Evolutionary conservation across 2,113 vertebrate genomes (phyloP), one percentile per base, ranked within the genome.

Genomic region (Taurulus bubalis): DNA sequence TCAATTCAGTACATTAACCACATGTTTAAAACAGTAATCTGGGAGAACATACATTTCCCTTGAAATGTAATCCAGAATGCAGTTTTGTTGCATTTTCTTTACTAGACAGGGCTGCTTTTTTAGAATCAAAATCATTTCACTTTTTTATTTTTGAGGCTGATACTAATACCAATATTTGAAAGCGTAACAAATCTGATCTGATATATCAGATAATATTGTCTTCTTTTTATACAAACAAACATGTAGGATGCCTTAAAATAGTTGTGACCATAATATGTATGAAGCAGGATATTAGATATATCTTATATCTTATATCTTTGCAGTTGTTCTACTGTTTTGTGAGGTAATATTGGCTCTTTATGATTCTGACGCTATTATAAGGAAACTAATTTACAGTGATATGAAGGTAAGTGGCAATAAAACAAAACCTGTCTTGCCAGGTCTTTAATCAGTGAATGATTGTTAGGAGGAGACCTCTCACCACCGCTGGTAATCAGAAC

Each of bases 371-470:
- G 38, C 22, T 51, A 53, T 15, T 15, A 58, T 6, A 79, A 40
- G 26, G 24, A 6, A 24, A 56, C 2, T 0, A 14, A 20, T 2
- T 11, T 40, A 30, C 15, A 55, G 42, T 3, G 16, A 80, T 20
- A 45, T 55, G n/a, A n/a, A n/a, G n/a, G n/a, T 9, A 14, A 28
- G 58, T 1, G 16, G 6, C n/a, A 51, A 16, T 58, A 79, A 77
- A 3, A 12, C 26, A 4, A 6, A 56, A 22, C 18, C 6, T 56
- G 6, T 40, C 4, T 55, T 9, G 20, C 18, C 10, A 59, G 22
- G 9, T 40, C 26, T 36, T 85, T 77, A 24, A 32, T 15, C 9
- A 72, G 81, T 82, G n/a, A 77, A 84, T 62, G 26, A 78, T 82
- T 85, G 36, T 6, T 36, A 2, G 62, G 56, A 38, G 4, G 38